Evolutionary conservation across 2,113 vertebrate genomes (phyloP).

Genomic region (Malurus elegans): DNA sequence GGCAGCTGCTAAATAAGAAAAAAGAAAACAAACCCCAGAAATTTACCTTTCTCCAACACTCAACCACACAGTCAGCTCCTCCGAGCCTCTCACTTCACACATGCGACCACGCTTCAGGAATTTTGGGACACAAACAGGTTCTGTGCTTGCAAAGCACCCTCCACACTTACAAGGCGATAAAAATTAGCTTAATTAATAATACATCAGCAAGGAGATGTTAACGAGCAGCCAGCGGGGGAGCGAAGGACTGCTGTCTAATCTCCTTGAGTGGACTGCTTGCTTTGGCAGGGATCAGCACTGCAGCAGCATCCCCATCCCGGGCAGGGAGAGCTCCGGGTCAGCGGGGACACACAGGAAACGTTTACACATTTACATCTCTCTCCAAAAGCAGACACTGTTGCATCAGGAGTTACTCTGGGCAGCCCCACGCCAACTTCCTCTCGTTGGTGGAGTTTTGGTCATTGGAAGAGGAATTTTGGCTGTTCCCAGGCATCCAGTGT

Average conservation of each 20-base stretch:
- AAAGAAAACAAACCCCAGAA: background rate
- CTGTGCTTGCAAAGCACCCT: background rate
- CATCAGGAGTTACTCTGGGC: background rate
- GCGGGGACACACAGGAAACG: background rate
- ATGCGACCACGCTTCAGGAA: background rate
- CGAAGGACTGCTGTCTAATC: background rate
- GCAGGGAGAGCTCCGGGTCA: background rate
- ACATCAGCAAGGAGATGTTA: slow-evolving; percentile 42
- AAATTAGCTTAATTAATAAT: slow-evolving; percentile 52
- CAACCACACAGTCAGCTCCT: background rate
- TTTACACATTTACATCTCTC: background rate
- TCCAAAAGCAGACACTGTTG: background rate
- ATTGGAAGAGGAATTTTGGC: background rate
- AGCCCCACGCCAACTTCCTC: background rate
- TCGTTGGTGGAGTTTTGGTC: background rate
- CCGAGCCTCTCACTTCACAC: background rate
- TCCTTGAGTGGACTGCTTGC: background rate
- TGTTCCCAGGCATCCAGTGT: background rate
- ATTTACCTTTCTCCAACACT: background rate
- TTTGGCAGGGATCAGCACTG: background rate
- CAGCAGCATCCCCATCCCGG: background rate
- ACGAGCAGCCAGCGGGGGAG: slow-evolving; percentile 1
- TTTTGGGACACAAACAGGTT: background rate
- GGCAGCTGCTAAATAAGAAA: background rate
- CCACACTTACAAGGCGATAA: slow-evolving; percentile 12